Evolutionary conservation across 2,888 invertebrate genomes (phyloP).

Genomic region (Mycalesis mineus): DNA sequence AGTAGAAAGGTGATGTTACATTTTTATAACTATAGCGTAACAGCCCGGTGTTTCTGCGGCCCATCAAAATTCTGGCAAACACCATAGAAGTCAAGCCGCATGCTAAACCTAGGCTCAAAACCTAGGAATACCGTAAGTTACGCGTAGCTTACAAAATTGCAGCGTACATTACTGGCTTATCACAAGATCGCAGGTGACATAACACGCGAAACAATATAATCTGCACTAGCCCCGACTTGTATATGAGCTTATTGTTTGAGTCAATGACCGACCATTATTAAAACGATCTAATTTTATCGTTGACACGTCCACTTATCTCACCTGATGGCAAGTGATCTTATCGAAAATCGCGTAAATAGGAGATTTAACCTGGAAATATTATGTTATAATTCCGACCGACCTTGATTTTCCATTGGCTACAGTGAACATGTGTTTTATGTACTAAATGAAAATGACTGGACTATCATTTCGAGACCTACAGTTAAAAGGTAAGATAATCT

Average conservation of each 20-base stretch:
- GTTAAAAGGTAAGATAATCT: no score
- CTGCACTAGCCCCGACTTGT: not conserved
- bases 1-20: no score
- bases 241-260: constrained; percentile 12
- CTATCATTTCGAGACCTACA: no score
- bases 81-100: not conserved
- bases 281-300: constrained; percentile 1
- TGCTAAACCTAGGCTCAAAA: not conserved
- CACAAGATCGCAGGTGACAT: not conserved
- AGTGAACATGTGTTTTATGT: no score
- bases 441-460: no score
- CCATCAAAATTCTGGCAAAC: no score
- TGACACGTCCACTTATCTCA: not conserved
- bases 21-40: no score
- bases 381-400: no score
- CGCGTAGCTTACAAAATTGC: not conserved
- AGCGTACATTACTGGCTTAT: constrained; percentile 1
- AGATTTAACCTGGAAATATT: not conserved
- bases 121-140: not conserved
- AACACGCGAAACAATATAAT: constrained; percentile 13
- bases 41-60: no score
- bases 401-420: no score
- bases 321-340: not conserved
- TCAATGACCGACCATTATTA: not conserved
- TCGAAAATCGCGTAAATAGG: not conserved